Base-by-base conservation (phyloP, 1,140 invertebrate genomes). In the Drosophila lowei region DNA sequence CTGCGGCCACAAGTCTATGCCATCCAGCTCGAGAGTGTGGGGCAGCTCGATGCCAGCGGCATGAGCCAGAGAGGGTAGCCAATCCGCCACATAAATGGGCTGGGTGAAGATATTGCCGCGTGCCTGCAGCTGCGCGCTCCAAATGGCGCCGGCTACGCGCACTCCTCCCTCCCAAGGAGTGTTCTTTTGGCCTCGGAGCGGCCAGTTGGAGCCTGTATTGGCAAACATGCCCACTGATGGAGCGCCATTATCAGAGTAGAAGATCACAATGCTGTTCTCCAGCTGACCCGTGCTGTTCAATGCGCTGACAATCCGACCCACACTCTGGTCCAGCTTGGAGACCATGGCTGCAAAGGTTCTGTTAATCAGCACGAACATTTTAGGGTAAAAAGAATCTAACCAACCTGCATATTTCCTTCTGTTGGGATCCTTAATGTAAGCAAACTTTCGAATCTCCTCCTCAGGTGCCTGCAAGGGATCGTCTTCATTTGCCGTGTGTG, bases 141-240 rank as follows among this genome's bases (percentile, higher is more conserved):
- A 97, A 63, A 98, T 92, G 13, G 96, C 94, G 0, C 95, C 96
- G 0, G 94, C 93, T 1, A 95, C 95, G 72, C 96, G 93, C 0
- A 96, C 93, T 2, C 95, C 97, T 13, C 97, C 97, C 92, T 98
- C 97, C 94, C 95, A 98, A 0, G 96, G 93, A n/a, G 95, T 95
- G 61, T 94, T 93, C 92, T 98, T 98, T 62, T 93, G 92, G 43
- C 97, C 97, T 92, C 96, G 94, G 0, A 98, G 92, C 42, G 97
- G 97, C 93, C 94, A 97, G 92, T 98, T 98, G 23, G 96, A 97
- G 9, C 96, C 97, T 38, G 94, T 93, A 91, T 98, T 98, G 7
- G 92, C 91, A 73, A 95, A 94, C 57, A 94, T 92, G 13, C 94
- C 95, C 42, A 93, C 90, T 0, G 96, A 95, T 15, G 96, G 94